Evolutionary conservation across 2,888 invertebrate genomes (phyloP), one percentile per base, ranked within the genome.

Genomic region (Hololepta plana): DNA sequence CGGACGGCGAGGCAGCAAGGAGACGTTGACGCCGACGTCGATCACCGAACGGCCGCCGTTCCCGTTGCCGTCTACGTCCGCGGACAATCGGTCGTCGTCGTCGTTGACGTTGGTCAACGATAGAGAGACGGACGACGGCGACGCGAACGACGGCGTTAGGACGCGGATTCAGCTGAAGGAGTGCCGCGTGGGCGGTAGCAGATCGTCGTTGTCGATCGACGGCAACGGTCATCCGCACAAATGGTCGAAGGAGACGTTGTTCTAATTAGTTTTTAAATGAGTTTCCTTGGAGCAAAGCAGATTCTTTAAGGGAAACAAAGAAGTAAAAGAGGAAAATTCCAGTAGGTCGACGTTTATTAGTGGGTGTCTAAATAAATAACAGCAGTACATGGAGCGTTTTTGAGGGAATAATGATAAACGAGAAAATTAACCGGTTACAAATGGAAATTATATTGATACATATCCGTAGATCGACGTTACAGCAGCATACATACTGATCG

Each of bases 161-260:
- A 25, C n/a, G 20, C 14, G 4, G 29, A 21, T 7, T 17, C n/a
- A 12, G 20, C 24, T 6, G 29, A 29, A 6, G 24, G 20, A 8
- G 25, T 17, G 17, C 17, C 17, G 17, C 7, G 7, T 17, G n/a
- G 7, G 17, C 7, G 17, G 17, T n/a, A 7, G 27, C 23, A 23
- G 24, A 20, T 25, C 24, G 10, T 31, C 27, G 28, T 17, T 28
- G 20, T 40, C 35, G 49, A 38, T 51, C 48, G 35, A 38, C 48
- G 56, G n/a, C n/a, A n/a, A n/a, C n/a, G n/a, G n/a, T n/a, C n/a
- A 57, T 41, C 53, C 55, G 36, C 51, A 51, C 32, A 64, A 67
- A 35, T 74, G 74, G 65, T 74, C 77, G 36, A 72, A 74, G 47
- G 80, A 80, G 62, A 80, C 80, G 45, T 64, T 80, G 47, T 80